phyloP scores from a whole-genome alignment of 1,140 invertebrate species.

The Drosophila seguyi region DNA sequence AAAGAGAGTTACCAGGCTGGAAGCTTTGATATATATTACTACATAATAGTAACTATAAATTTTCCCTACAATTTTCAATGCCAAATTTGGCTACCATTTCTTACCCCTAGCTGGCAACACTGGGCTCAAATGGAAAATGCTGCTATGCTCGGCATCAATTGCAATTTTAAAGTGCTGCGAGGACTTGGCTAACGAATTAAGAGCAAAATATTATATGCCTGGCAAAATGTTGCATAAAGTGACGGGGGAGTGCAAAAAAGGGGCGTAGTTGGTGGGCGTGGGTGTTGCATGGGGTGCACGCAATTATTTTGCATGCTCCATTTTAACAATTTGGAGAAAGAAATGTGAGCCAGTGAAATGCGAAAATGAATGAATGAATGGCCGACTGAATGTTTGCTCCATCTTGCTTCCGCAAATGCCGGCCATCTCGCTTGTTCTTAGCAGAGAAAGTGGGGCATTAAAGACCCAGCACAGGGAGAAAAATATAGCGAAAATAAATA shows the following conservation, averaged over 20 bases:
- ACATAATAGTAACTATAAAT: no score
- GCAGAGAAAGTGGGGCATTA: constrained; percentile 38
- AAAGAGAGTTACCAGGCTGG: no score
- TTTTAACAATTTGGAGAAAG: constrained; percentile 53
- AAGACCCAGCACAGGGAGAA: constrained; percentile 14
- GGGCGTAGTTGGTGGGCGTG: neutral
- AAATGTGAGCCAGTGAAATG: constrained; percentile 51
- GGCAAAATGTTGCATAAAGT: constrained; percentile 51
- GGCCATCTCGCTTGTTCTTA: neutral
- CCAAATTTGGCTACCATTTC: neutral
- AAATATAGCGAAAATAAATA: neutral
- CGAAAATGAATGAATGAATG: constrained; percentile 53
- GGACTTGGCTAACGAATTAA: constrained; percentile 51
- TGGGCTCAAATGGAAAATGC: constrained; percentile 27
- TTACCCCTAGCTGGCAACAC: neutral
- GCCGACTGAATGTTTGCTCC: constrained; percentile 32
- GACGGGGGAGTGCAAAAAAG: constrained; percentile 8
- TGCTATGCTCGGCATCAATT: constrained; percentile 45
- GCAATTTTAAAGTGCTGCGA: constrained; percentile 45
- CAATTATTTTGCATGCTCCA: constrained; percentile 54
- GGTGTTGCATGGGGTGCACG: constrained; percentile 20
- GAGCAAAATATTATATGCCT: constrained; percentile 54
- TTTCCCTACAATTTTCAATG: no score
- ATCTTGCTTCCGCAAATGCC: constrained; percentile 8
- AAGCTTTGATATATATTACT: no score